These are phyloP conservation scores for Drosophila novamexicana DNA, from an alignment of 1,140 invertebrate species.

Conservation along the genomic window DNA sequence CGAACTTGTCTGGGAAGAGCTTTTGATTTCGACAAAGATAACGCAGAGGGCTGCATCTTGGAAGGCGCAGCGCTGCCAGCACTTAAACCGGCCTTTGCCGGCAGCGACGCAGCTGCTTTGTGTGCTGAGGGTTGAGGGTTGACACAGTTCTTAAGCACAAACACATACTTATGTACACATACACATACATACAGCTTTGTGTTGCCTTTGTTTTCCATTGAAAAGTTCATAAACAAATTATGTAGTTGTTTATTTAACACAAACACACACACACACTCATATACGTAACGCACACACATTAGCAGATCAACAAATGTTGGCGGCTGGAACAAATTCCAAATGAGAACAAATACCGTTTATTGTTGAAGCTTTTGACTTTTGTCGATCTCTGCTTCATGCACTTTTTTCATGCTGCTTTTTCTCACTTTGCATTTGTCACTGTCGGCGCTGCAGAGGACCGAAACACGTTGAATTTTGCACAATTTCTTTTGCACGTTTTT, in stretches of 20 bases:
- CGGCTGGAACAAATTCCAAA: slow-evolving; percentile 41
- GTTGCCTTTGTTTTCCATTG: slow-evolving; percentile 27
- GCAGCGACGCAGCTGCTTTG: slow-evolving; percentile 23
- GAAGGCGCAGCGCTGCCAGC: slow-evolving; percentile 27
- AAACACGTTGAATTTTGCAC: slow-evolving; percentile 57
- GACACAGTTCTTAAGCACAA: slow-evolving; percentile 42
- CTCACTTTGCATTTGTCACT: slow-evolving; percentile 58
- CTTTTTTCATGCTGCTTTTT: slow-evolving; percentile 41
- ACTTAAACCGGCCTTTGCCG: slow-evolving; percentile 50
- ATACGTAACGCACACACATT: slow-evolving; percentile 24
- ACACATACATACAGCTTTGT: not conserved
- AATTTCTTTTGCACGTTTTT: slow-evolving; percentile 65
- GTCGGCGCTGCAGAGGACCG: slow-evolving; percentile 16
- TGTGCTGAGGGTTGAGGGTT: slow-evolving; percentile 36
- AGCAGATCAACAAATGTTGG: slow-evolving; percentile 22
- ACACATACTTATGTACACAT: not conserved
- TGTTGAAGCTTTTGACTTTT: slow-evolving; percentile 44
- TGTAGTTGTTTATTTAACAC: slow-evolving; percentile 67
- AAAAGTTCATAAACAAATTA: slow-evolving; percentile 73
- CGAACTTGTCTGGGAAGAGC: slow-evolving; percentile 38
- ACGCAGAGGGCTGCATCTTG: slow-evolving; percentile 9
- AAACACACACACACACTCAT: slow-evolving; percentile 37
- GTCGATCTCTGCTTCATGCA: slow-evolving; percentile 44
- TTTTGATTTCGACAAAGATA: slow-evolving; percentile 14
- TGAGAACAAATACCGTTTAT: slow-evolving; percentile 45